Percentiles rank a stretch among this genome's conserved stretches.
These are phyloP conservation scores for Tetramorium simillimum DNA, from an alignment of 1,140 invertebrate species.

Conservation along the genomic window DNA sequence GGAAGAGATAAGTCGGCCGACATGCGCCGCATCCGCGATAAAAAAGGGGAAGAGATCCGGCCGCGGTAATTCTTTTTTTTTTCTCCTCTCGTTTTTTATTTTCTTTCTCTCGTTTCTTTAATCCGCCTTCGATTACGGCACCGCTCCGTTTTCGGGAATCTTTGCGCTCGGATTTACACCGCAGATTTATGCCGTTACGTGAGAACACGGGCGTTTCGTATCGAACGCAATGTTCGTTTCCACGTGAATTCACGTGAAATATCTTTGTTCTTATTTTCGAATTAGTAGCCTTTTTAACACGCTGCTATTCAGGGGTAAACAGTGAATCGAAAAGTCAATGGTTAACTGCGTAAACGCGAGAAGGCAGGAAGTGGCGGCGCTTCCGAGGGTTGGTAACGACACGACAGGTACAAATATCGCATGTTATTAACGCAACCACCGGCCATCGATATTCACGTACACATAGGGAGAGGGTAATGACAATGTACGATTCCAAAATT, in stretches of 20 bases:
- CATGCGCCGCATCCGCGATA: conserved; percentile 56
- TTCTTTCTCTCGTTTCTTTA: conserved; percentile 5
- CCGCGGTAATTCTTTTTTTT: conserved; percentile 52
- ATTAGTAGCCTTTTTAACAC: not conserved
- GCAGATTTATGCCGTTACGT: conserved; percentile 37
- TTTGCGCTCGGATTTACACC: conserved; percentile 30
- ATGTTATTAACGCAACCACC: conserved; percentile 37
- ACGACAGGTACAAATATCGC: conserved; percentile 23
- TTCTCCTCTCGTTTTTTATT: not conserved
- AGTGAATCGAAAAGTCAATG: conserved; percentile 32
- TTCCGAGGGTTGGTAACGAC: not conserved
- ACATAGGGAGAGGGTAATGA: conserved; percentile 18
- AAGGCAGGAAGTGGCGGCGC: conserved; percentile 45
- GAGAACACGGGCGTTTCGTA: conserved; percentile 17
- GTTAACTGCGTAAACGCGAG: conserved; percentile 17
- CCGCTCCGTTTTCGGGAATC: conserved; percentile 37
- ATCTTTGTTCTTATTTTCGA: not conserved
- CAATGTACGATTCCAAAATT: conserved; percentile 31
- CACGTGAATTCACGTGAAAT: conserved; percentile 2
- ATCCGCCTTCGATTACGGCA: conserved; percentile 26
- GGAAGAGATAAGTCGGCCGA: conserved; percentile 54
- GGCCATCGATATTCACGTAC: conserved; percentile 62
- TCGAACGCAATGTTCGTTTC: not conserved
- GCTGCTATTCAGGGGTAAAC: not conserved
- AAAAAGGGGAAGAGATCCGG: conserved; percentile 36